These are phyloP conservation scores for Coccyzus lansbergi DNA, from an alignment of 2,797 vertebrate genomes.

Conservation along the genomic window DNA sequence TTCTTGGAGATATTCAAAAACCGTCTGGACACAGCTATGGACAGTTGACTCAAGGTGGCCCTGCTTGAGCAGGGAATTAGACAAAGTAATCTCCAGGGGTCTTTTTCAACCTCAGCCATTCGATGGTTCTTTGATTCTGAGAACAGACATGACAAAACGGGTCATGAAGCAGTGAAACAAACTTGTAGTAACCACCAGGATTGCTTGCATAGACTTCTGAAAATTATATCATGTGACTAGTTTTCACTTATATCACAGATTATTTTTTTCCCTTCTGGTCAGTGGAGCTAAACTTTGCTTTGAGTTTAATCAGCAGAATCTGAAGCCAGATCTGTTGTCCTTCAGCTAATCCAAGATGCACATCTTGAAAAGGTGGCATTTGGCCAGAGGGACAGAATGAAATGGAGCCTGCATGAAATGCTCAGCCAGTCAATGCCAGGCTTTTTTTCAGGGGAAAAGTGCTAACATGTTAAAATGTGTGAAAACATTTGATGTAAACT, in stretches of 20 bases:
- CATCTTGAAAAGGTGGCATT: not conserved
- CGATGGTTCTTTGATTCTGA: not conserved
- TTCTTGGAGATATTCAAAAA: not conserved
- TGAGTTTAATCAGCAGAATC: not conserved
- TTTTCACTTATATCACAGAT: not conserved
- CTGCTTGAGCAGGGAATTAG: not conserved
- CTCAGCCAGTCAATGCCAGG: not conserved
- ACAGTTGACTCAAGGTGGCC: not conserved
- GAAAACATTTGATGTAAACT: not conserved
- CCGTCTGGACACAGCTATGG: accelerated
- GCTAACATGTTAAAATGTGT: not conserved
- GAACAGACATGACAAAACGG: not conserved
- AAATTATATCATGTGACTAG: not conserved
- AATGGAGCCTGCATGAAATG: not conserved
- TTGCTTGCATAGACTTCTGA: not conserved
- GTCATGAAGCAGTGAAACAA: not conserved
- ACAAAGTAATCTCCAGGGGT: not conserved
- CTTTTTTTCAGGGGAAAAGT: not conserved
- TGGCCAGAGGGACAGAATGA: not conserved
- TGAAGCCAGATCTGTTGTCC: not conserved
- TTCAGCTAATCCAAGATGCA: not conserved
- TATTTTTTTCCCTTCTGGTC: not conserved
- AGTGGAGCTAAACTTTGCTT: not conserved
- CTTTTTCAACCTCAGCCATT: not conserved
- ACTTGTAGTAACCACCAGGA: not conserved